Conservation (phyloP, 1,140 invertebrate species). For the Ips typographus region DNA sequence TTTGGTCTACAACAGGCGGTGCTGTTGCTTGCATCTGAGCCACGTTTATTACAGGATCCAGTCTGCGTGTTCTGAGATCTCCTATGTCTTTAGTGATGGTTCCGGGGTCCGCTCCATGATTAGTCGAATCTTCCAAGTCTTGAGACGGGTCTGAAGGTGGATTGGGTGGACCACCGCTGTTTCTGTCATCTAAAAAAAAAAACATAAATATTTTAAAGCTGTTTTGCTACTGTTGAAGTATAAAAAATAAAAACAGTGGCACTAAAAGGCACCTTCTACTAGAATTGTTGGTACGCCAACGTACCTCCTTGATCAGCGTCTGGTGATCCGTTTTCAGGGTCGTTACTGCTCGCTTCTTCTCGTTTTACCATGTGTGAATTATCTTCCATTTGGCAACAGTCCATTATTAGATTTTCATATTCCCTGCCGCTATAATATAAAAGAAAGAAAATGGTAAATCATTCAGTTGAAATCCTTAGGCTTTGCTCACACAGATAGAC, state of each 20-base stretch:
- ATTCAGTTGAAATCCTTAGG: too few relatives aligned
- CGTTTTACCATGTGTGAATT: constrained; percentile 73
- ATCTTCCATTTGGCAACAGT: constrained; percentile 87
- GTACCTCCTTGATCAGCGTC: constrained; percentile 77
- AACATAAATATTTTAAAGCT: background rate
- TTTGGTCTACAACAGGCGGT: constrained; percentile 38
- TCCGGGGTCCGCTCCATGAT: constrained; percentile 35
- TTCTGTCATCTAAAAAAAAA: constrained; percentile 56
- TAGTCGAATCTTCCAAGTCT: constrained; percentile 56
- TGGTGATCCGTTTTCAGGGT: constrained; percentile 83
- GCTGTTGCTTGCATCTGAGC: constrained; percentile 51
- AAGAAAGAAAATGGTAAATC: too few relatives aligned
- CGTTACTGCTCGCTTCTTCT: constrained; percentile 75
- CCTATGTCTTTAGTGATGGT: constrained; percentile 57
- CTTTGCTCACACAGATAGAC: too few relatives aligned
- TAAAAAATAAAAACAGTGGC: background rate
- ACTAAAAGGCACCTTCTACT: constrained; percentile 40
- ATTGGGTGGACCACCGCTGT: constrained; percentile 59
- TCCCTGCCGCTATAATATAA: constrained; percentile 90
- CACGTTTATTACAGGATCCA: constrained; percentile 53
- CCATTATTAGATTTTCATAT: constrained; percentile 87
- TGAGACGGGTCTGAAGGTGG: constrained; percentile 57
- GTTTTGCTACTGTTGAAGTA: background rate
- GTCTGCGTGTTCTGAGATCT: constrained; percentile 57
- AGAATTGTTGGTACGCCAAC: constrained; percentile 51